phyloP scores from a whole-genome alignment of 2,888 invertebrate genomes.

The Cantharis rustica region DNA sequence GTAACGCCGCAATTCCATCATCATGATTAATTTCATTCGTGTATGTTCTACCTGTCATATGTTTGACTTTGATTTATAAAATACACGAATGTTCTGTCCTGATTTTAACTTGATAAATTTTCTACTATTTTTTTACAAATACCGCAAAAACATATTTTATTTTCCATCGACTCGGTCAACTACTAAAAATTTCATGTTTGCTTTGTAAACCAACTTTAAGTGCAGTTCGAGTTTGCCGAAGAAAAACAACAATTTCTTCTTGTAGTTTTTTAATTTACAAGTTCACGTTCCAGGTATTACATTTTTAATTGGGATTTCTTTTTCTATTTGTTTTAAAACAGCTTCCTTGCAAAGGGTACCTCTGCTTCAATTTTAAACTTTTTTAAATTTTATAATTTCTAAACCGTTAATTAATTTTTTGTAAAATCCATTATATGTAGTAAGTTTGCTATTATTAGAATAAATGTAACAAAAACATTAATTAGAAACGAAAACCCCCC shows the following conservation, averaged over 20 bases:
- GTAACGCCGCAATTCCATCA: conserved; percentile 41
- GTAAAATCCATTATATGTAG: neutral
- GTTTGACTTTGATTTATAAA: conserved; percentile 37
- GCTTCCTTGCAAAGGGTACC: neutral
- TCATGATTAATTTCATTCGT: conserved; percentile 42
- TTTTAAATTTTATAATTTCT: neutral
- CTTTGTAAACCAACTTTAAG: neutral
- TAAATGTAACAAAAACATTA: neutral
- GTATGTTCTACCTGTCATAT: conserved; percentile 38
- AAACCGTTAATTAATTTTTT: neutral
- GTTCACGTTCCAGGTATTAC: neutral
- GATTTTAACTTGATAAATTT: conserved; percentile 10
- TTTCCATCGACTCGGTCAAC: neutral
- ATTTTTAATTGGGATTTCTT: neutral
- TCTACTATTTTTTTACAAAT: neutral
- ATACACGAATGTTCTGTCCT: conserved; percentile 31
- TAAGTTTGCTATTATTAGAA: neutral
- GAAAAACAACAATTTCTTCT: neutral
- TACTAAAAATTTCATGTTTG: neutral
- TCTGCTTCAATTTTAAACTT: neutral
- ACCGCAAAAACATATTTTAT: neutral
- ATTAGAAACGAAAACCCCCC: neutral
- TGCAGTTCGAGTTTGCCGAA: neutral
- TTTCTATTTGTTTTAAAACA: neutral
- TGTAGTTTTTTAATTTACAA: neutral